Evolutionary conservation across 2,888 invertebrate species (phyloP), one percentile per base, ranked within the genome.

Genomic region (Spisula subtruncata): DNA sequence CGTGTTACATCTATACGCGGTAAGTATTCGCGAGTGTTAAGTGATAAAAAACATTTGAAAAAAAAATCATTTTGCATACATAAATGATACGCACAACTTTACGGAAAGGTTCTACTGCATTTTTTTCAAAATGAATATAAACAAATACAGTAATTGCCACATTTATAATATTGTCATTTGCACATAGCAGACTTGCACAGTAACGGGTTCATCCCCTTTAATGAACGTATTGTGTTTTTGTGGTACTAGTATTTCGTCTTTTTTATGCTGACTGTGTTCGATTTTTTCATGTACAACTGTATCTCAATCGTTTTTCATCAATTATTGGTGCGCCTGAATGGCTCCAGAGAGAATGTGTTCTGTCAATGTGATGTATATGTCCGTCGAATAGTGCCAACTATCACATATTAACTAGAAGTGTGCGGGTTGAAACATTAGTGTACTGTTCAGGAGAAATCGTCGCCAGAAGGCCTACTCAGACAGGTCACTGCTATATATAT

Each of bases 331-430:
- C 56, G 60, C 35, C 82, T 82, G 56, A 10, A 56, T 25, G 56
- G 8, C 51, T 82, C 56, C 82, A 20, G 16, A 12, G 82, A 56
- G 56, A 82, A 82, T 56, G 29, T 35, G 20, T 82, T 82, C 82
- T 82, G 82, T 41, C 82, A 60, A 56, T 82, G 56, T 82, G 82
- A 82, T 60, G 60, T 60, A 82, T 82, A 35, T 60, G 82, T 41
- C 60, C 82, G 60, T 56, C 20, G 29, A 25, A 10, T n/a, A 56
- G 56, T 35, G 32, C 35, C 56, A 56, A 18, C 4, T 35, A 56
- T 32, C n/a, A n/a, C 60, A n/a, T 66, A 25, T 66, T 25, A 66
- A 66, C 2, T 66, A 66, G 60, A 66, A 66, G 0, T 66, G 12
- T 66, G 4, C 60, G 60, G 25, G n/a, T 66, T 66, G 8, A 4